Percentiles rank a stretch among this genome's conserved stretches.
These are phyloP conservation scores for Choloepus didactylus DNA, from an alignment of 2,797 vertebrate genomes.

Conservation along the genomic window DNA sequence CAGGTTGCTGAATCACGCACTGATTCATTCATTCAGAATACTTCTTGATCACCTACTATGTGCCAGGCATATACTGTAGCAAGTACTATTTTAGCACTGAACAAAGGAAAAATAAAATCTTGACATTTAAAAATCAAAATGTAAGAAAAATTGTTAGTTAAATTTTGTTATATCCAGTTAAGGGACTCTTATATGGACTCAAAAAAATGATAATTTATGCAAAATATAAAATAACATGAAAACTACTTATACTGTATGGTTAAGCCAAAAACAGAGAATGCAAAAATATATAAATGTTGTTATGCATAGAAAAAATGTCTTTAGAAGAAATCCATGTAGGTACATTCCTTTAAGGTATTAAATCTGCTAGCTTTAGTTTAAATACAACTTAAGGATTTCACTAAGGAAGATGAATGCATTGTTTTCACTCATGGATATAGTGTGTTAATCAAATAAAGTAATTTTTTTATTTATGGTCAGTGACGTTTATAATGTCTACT, in stretches of 20 bases:
- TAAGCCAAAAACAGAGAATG: not conserved
- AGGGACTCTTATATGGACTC: not conserved
- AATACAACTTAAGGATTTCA: constrained; percentile 7
- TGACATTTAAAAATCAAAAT: constrained; percentile 1
- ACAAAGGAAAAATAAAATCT: not conserved
- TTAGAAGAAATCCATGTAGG: no score
- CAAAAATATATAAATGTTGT: constrained; percentile 10
- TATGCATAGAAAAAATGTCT: not conserved
- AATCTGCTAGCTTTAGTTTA: not conserved
- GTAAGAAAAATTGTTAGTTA: not conserved
- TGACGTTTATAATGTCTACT: not conserved
- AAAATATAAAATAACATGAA: constrained; percentile 37
- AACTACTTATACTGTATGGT: not conserved
- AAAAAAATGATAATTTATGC: not conserved
- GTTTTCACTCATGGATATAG: not conserved
- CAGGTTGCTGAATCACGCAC: constrained; percentile 20
- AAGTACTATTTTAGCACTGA: not conserved
- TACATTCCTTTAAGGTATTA: no score
- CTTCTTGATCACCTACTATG: not conserved
- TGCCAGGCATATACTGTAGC: not conserved
- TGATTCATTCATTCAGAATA: not conserved
- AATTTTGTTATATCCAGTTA: not conserved
- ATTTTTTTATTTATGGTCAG: not conserved
- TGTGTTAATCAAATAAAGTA: constrained; percentile 30
- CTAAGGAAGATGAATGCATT: not conserved